Evolutionary conservation across 2,888 invertebrate species (phyloP).

Genomic region (Polymixis flavicincta): DNA sequence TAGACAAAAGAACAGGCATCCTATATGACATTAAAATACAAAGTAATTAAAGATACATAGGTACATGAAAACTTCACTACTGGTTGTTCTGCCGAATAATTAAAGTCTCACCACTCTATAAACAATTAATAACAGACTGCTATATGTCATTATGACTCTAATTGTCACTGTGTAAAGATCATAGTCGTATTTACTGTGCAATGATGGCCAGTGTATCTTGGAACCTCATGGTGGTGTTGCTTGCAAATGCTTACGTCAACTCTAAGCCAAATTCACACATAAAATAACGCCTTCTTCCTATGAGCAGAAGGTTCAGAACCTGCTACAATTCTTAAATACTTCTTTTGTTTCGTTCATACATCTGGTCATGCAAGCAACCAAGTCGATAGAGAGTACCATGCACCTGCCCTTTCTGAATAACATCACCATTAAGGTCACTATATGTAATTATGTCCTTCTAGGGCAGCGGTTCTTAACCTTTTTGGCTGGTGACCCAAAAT

Average conservation of each 20-base stretch:
- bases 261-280: not conserved
- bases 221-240: not conserved
- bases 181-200: constrained; percentile 2
- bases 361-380: not conserved
- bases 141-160: constrained; percentile 24
- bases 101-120: constrained; percentile 34
- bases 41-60: not conserved
- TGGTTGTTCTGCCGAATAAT: constrained; percentile 6
- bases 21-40: not conserved
- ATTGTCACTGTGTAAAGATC: constrained; percentile 28
- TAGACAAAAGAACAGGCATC: not conserved
- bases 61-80: not conserved
- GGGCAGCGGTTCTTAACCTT: no score
- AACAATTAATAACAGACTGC: constrained; percentile 28
- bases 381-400: not conserved
- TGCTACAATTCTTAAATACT: not conserved
- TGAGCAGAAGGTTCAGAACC: not conserved
- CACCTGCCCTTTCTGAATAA: not conserved
- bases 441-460: no score
- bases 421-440: not conserved
- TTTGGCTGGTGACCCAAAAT: no score
- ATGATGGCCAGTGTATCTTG: not conserved
- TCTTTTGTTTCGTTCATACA: not conserved
- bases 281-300: not conserved
- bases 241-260: not conserved